Conservation (phyloP, 2,797 vertebrate genomes). For the Poeciliopsis paucimaculata region DNA sequence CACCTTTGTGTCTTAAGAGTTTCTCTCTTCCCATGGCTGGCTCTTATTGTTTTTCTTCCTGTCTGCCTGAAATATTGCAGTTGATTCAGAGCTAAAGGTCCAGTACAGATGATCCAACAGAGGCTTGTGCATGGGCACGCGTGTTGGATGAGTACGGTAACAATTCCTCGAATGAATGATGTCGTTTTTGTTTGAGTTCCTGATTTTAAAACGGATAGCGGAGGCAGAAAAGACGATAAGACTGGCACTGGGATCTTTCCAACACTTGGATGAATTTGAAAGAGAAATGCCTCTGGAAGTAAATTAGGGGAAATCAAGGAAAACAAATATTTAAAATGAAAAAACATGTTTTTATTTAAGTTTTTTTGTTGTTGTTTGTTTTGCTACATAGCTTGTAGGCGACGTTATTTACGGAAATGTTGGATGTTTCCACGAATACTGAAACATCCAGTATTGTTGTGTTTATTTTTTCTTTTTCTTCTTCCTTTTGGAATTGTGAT, state of each 20-base stretch:
- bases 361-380: too few relatives aligned
- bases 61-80: slow-evolving; percentile 12
- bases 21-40: slow-evolving; percentile 21
- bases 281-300: neutral
- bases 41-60: slow-evolving; percentile 28
- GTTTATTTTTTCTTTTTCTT: too few relatives aligned
- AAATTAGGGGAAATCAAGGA: neutral
- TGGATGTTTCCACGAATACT: too few relatives aligned
- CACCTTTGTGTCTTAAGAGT: slow-evolving; percentile 7
- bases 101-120: neutral
- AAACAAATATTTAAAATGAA: neutral
- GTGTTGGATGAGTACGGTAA: neutral
- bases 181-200: neutral
- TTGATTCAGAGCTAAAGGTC: slow-evolving; percentile 15
- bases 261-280: neutral
- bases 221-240: neutral
- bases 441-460: too few relatives aligned
- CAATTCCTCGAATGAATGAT: neutral
- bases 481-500: too few relatives aligned
- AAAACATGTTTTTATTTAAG: neutral
- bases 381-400: too few relatives aligned
- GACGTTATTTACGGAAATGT: too few relatives aligned
- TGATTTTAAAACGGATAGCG: neutral
- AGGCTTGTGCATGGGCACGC: neutral
- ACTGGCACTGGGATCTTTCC: neutral